phyloP scores from a whole-genome alignment of 2,797 vertebrate species.

The Helarctos malayanus region DNA sequence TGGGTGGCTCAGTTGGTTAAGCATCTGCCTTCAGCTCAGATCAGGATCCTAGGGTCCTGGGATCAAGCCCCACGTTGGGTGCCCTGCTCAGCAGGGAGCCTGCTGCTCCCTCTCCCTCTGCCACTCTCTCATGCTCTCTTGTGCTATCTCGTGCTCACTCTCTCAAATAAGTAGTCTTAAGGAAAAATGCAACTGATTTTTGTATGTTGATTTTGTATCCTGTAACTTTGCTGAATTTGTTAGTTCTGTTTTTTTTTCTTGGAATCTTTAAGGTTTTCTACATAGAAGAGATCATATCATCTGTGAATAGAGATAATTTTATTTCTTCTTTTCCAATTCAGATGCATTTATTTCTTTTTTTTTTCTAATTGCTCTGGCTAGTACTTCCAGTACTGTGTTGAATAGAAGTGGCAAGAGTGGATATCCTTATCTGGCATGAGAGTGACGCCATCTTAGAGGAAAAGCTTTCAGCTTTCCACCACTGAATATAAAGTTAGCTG shows the following conservation, averaged over 20 bases:
- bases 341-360: conserved; percentile 38
- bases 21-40: not conserved
- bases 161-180: not conserved
- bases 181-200: not conserved
- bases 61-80: not conserved
- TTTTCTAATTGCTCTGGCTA: conserved; percentile 4
- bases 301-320: not conserved
- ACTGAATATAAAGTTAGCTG: not conserved
- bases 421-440: not conserved
- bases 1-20: not conserved
- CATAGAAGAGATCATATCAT: not conserved
- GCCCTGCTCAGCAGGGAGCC: too few relatives aligned
- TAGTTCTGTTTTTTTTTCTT: not conserved
- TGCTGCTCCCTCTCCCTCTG: not conserved
- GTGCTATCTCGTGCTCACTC: not conserved
- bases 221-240: conserved; percentile 11
- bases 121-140: not conserved
- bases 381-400: not conserved
- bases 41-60: not conserved
- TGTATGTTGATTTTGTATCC: conserved; percentile 7
- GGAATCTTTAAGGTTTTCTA: conserved; percentile 5
- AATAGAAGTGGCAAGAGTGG: not conserved
- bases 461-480: conserved; percentile 6
- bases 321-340: conserved; percentile 10
- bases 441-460: not conserved